Evolutionary conservation across 2,797 vertebrate genomes (phyloP).

Genomic region (Hylomyscus alleni): DNA sequence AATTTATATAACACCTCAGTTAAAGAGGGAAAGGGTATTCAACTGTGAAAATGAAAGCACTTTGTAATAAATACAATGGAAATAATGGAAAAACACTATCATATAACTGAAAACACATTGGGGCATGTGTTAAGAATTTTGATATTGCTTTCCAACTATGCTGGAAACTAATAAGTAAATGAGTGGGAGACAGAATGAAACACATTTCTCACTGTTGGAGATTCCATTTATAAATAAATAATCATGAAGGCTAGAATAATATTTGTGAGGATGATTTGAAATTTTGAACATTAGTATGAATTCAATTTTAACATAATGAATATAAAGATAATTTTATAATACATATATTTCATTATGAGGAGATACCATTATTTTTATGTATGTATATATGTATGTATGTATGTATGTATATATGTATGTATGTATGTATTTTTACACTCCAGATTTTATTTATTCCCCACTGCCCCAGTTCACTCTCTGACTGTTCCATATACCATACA

Average conservation of each 20-base stretch:
- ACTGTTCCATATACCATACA: too few species aligned
- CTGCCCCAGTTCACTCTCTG: too few species aligned
- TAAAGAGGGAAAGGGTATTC: neutral
- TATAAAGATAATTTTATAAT: neutral
- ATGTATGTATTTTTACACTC: too few species aligned
- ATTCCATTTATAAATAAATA: slow-evolving; percentile 24
- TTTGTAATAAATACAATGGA: neutral
- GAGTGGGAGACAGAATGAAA: neutral
- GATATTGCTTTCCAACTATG: neutral
- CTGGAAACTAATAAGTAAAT: slow-evolving; percentile 13
- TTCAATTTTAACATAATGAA: neutral
- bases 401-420: too few species aligned
- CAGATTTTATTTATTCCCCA: too few species aligned
- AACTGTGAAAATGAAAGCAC: neutral
- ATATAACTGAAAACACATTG: neutral
- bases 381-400: too few species aligned
- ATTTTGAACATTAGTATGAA: neutral
- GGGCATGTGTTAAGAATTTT: neutral
- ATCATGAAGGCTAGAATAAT: neutral
- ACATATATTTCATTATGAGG: neutral
- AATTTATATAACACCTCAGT: neutral
- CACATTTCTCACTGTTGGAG: neutral
- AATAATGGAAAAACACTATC: neutral
- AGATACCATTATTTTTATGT: neutral
- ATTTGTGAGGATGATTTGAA: neutral